Evolutionary conservation across 1,140 invertebrate species (phyloP).

Genomic region (Drosophila baimaii): DNA sequence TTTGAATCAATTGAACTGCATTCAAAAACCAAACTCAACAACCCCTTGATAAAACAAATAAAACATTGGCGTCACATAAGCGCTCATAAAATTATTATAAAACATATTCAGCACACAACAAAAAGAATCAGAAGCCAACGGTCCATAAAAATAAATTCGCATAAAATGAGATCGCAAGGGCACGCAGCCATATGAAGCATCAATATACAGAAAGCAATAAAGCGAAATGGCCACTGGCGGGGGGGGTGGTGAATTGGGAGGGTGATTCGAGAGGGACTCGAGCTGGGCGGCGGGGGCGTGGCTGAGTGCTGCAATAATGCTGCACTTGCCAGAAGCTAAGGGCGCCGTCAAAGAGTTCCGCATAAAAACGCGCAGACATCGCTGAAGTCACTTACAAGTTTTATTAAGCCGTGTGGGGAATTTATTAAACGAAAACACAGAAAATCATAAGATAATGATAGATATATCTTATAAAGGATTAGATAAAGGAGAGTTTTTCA

Average conservation of each 20-base stretch:
- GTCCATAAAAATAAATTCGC: constrained; percentile 51
- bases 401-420: not conserved
- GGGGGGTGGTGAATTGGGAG: not conserved
- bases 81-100: constrained; percentile 47
- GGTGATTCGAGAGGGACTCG: not conserved
- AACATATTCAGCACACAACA: constrained; percentile 43
- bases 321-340: constrained; percentile 43
- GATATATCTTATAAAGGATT: not conserved
- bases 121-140: constrained; percentile 41
- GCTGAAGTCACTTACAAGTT: constrained; percentile 25
- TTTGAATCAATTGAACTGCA: constrained; percentile 15
- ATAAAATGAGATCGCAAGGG: constrained; percentile 49
- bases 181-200: constrained; percentile 47
- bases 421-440: not conserved
- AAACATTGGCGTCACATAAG: constrained; percentile 25
- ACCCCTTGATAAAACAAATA: constrained; percentile 18
- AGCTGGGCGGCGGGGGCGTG: not conserved
- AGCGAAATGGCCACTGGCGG: constrained; percentile 38
- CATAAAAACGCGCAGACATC: constrained; percentile 14
- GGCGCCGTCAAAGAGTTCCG: constrained; percentile 37
- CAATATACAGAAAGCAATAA: constrained; percentile 64
- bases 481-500: not conserved
- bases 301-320: constrained; percentile 47
- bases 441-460: not conserved
- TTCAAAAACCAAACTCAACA: constrained; percentile 13